phyloP scores from a whole-genome alignment of 1,140 invertebrate species.

The Cyrtorhinus lividipennis region DNA sequence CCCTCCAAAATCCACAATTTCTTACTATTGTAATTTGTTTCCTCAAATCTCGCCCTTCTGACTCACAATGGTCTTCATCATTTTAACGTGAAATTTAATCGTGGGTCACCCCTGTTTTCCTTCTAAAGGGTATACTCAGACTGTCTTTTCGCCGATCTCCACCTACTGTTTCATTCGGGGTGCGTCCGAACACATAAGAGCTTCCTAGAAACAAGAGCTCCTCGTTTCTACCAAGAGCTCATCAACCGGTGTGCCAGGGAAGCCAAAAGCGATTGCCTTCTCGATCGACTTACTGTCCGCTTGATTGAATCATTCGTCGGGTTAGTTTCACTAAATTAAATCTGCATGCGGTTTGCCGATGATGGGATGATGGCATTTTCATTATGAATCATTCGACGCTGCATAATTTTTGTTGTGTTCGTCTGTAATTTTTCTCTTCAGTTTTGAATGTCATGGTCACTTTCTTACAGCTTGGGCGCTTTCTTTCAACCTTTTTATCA shows the following conservation, averaged over 20 bases:
- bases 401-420: no score
- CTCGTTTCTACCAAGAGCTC: slow-evolving; percentile 29
- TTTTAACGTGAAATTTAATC: no score
- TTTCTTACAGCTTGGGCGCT: no score
- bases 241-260: slow-evolving; percentile 3
- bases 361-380: neutral
- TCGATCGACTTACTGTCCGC: slow-evolving; percentile 29
- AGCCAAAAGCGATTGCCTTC: slow-evolving; percentile 29
- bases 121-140: slow-evolving; percentile 32
- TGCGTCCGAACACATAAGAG: slow-evolving; percentile 32
- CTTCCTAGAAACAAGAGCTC: slow-evolving; percentile 32
- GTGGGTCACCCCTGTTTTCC: no score
- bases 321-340: slow-evolving; percentile 22
- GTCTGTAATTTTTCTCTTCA: no score
- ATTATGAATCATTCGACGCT: neutral
- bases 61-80: no score
- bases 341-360: neutral
- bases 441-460: no score
- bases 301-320: slow-evolving; percentile 30
- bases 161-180: slow-evolving; percentile 32
- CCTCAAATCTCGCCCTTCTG: no score
- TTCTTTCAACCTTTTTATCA: no score
- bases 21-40: no score
- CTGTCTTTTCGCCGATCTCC: slow-evolving; percentile 33
- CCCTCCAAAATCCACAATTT: no score